These are phyloP conservation scores for Semotilus atromaculatus DNA, from an alignment of 2,797 vertebrate species.

Conservation along the genomic window DNA sequence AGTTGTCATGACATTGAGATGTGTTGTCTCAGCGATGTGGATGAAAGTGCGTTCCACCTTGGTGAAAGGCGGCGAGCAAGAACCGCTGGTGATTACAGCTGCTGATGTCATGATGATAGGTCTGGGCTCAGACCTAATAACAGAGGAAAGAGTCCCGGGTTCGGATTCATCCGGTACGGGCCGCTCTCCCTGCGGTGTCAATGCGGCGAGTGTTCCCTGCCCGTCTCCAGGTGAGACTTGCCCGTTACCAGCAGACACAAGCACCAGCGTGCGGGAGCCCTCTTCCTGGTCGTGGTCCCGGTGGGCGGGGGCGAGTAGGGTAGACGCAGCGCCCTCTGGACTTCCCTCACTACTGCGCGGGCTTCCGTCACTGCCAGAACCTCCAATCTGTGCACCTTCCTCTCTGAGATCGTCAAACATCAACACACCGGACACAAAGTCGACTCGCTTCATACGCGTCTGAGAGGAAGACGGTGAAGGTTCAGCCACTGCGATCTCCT, in stretches of 20 bases:
- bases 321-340: conserved; percentile 83
- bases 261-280: conserved; percentile 87
- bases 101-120: conserved; percentile 63
- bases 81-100: conserved; percentile 60
- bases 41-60: conserved; percentile 90
- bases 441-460: conserved; percentile 80
- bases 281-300: conserved; percentile 86
- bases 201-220: conserved; percentile 82
- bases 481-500: conserved; percentile 42
- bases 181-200: conserved; percentile 85
- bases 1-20: conserved; percentile 84
- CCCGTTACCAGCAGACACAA: conserved; percentile 86
- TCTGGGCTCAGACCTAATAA: conserved; percentile 85
- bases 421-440: conserved; percentile 82
- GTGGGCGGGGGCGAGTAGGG: conserved; percentile 82
- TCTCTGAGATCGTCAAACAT: conserved; percentile 74
- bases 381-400: conserved; percentile 68
- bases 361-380: conserved; percentile 82
- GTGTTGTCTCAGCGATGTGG: conserved; percentile 88
- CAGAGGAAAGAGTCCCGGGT: conserved; percentile 83
- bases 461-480: conserved; percentile 68
- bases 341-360: conserved; percentile 84
- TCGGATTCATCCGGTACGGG: conserved; percentile 85
- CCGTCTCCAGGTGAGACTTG: conserved; percentile 76
- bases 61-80: conserved; percentile 85